Evolutionary conservation across 2,888 invertebrate species (phyloP).

Genomic region (Chloromyia formosa): DNA sequence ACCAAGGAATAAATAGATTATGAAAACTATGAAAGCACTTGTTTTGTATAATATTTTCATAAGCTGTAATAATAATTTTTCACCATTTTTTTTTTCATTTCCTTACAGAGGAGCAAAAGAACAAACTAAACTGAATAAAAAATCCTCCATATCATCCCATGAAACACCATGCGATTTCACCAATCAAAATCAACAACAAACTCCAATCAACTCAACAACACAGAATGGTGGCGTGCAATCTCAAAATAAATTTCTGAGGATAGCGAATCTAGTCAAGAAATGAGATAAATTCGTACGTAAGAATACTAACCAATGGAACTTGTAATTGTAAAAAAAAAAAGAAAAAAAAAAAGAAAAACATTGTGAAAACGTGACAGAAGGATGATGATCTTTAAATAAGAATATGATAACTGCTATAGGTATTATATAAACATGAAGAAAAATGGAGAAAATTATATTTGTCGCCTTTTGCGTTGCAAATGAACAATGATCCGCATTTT

Average conservation of each 20-base stretch:
- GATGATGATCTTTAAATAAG: neutral
- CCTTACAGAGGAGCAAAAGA: slow-evolving; percentile 66
- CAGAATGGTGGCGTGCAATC: slow-evolving; percentile 38
- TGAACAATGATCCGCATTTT: too few relatives aligned
- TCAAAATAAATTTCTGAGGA: slow-evolving; percentile 51
- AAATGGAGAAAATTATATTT: too few relatives aligned
- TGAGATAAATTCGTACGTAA: slow-evolving; percentile 18
- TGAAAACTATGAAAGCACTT: too few relatives aligned
- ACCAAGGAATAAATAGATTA: too few relatives aligned
- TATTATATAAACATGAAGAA: too few relatives aligned
- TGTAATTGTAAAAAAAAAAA: slow-evolving; percentile 23
- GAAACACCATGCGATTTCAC: slow-evolving; percentile 29
- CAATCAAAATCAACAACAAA: slow-evolving; percentile 34
- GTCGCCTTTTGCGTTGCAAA: too few relatives aligned
- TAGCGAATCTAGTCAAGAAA: slow-evolving; percentile 53
- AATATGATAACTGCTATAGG: neutral
- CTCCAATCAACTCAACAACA: slow-evolving; percentile 36
- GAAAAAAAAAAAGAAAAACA: neutral
- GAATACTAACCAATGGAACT: neutral
- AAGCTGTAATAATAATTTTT: too few relatives aligned
- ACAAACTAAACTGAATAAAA: slow-evolving; percentile 58
- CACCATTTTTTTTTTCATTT: slow-evolving; percentile 33
- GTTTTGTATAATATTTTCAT: too few relatives aligned
- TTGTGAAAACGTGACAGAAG: neutral
- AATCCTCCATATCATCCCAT: neutral